Percentiles rank a stretch among this genome's conserved stretches.
Evolutionary conservation across 2,888 invertebrate species (phyloP).

Genomic region (Deroplatys truncata): DNA sequence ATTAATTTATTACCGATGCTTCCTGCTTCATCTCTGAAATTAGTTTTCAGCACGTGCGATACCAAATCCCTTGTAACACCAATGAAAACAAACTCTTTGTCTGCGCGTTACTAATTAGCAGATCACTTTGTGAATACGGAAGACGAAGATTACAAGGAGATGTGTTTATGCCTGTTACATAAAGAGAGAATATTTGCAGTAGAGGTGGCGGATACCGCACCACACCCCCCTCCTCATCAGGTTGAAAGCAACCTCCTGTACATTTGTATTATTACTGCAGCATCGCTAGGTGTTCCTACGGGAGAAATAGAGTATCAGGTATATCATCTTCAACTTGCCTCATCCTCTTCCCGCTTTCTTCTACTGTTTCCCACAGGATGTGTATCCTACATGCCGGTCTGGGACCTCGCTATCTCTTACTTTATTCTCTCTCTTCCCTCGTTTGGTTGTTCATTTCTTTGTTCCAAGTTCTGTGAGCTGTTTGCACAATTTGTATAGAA

Average conservation of each 20-base stretch:
- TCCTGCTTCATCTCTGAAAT: neutral
- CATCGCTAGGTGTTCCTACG: neutral
- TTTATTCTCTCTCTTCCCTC: neutral
- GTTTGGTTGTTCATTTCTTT: too few species aligned
- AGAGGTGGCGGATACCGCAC: too few species aligned
- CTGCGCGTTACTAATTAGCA: neutral
- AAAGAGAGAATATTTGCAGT: too few species aligned
- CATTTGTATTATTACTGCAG: neutral
- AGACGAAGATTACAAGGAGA: neutral
- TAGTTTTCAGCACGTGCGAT: neutral
- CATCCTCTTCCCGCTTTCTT: neutral
- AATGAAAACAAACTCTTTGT: too few species aligned
- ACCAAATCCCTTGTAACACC: neutral
- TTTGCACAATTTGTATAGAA: too few species aligned
- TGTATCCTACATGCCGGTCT: too few species aligned
- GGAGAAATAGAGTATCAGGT: neutral
- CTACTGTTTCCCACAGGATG: neutral
- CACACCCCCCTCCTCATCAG: neutral
- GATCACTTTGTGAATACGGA: neutral
- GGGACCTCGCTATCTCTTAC: neutral
- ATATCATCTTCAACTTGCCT: too few species aligned
- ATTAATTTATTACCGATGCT: neutral
- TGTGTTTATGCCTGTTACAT: too few species aligned
- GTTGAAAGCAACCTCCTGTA: neutral
- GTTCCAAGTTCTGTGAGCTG: too few species aligned